Conservation (phyloP, 1,140 invertebrate species). For the Dendrolimus kikuchii region DNA sequence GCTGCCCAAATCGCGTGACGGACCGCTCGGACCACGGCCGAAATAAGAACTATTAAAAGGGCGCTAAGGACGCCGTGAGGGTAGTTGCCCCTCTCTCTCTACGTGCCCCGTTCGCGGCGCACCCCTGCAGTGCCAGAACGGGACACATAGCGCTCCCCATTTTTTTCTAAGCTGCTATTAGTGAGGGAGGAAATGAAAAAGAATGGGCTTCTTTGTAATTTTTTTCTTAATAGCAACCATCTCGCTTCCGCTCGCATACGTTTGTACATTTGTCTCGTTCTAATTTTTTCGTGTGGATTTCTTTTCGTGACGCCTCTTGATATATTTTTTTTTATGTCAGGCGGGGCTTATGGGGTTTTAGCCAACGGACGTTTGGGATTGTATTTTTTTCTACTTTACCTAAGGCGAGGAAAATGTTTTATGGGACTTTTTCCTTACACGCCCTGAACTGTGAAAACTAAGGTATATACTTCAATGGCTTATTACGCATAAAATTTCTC, state of each 20-base stretch:
- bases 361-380: slow-evolving; percentile 48
- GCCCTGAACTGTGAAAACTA: neutral
- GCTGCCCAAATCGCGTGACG: slow-evolving; percentile 31
- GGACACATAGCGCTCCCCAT: slow-evolving; percentile 45
- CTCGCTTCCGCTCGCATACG: slow-evolving; percentile 41
- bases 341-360: slow-evolving; percentile 65
- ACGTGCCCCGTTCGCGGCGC: slow-evolving; percentile 38
- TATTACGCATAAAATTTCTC: too few relatives aligned
- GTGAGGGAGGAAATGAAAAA: slow-evolving; percentile 69
- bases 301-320: slow-evolving; percentile 63
- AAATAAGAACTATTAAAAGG: slow-evolving; percentile 65
- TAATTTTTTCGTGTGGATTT: slow-evolving; percentile 40
- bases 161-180: slow-evolving; percentile 69
- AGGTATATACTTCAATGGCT: too few relatives aligned
- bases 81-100: slow-evolving; percentile 55
- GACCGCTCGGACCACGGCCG: slow-evolving; percentile 49
- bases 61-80: slow-evolving; percentile 40
- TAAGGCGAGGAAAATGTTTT: slow-evolving; percentile 26
- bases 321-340: slow-evolving; percentile 52
- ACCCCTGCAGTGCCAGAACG: slow-evolving; percentile 48
- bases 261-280: too few relatives aligned
- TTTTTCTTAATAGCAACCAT: slow-evolving; percentile 53
- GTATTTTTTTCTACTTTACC: slow-evolving; percentile 41
- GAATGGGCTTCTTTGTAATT: slow-evolving; percentile 68
- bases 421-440: slow-evolving; percentile 14